A percentile compares a stretch with the other conserved stretches of the same genome.
Conservation (phyloP, 1,140 invertebrate genomes). For the Drosophila grimshawi region DNA sequence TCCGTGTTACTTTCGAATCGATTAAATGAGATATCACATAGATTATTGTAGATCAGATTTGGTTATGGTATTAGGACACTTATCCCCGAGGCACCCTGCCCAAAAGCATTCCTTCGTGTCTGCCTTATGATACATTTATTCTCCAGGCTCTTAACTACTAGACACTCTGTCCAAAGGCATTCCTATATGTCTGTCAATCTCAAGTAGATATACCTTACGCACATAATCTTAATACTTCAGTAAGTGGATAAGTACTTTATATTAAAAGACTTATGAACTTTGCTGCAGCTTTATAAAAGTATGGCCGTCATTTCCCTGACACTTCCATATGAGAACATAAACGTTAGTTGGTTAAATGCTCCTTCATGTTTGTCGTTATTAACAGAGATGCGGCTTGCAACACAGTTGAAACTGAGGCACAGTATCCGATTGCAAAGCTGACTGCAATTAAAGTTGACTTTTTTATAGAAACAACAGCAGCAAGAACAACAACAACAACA, state of each 20-base stretch:
- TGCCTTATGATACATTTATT: too few relatives aligned
- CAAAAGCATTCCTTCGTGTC: too few relatives aligned
- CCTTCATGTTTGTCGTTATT: conserved; percentile 6
- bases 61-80: too few relatives aligned
- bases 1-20: too few relatives aligned
- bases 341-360: background rate
- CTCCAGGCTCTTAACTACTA: background rate
- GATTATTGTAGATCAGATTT: too few relatives aligned
- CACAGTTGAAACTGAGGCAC: conserved; percentile 5
- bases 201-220: background rate
- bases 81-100: too few relatives aligned
- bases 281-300: conserved; percentile 1
- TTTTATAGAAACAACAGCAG: conserved; percentile 3
- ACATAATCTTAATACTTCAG: background rate
- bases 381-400: conserved; percentile 31
- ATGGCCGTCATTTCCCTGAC: conserved; percentile 32
- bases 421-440: conserved; percentile 41
- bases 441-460: conserved; percentile 79
- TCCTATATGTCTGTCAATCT: background rate
- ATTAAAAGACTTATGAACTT: conserved; percentile 5
- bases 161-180: background rate
- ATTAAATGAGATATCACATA: too few relatives aligned
- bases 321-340: conserved; percentile 14
- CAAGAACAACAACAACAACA: too few relatives aligned
- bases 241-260: background rate